Conservation (phyloP, 2,888 invertebrate genomes). For the Biston betularia region DNA sequence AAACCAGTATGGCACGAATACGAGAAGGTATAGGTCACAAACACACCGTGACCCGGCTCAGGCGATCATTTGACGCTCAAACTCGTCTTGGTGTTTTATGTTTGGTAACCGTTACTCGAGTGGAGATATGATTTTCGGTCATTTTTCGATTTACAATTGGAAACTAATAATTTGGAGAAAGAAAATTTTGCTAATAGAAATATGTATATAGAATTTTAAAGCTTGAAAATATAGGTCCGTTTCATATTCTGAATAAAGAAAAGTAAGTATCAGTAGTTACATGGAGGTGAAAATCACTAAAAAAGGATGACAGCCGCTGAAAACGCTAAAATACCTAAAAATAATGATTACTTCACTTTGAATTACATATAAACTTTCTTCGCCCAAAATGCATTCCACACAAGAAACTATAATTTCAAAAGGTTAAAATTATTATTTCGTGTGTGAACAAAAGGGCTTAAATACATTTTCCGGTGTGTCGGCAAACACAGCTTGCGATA, state of each 20-base stretch:
- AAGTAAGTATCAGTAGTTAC: no score
- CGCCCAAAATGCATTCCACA: no score
- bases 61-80: constrained; percentile 61
- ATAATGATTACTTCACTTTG: no score
- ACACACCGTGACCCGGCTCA: constrained; percentile 70
- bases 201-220: no score
- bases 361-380: no score
- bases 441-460: constrained; percentile 49
- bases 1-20: constrained; percentile 80
- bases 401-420: no score
- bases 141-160: constrained; percentile 26
- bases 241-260: no score
- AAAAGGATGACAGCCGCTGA: no score
- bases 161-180: constrained; percentile 1
- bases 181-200: not conserved
- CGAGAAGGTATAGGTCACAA: constrained; percentile 75
- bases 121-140: constrained; percentile 36
- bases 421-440: not conserved
- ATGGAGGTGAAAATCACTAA: no score
- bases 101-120: constrained; percentile 58
- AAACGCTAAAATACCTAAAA: no score
- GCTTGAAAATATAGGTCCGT: no score
- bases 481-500: constrained; percentile 72
- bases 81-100: constrained; percentile 61
- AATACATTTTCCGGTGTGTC: constrained; percentile 58